A percentile compares a stretch with the other conserved stretches of the same genome.
phyloP scores from a whole-genome alignment of 2,888 invertebrate species.

The Formica aserva region DNA sequence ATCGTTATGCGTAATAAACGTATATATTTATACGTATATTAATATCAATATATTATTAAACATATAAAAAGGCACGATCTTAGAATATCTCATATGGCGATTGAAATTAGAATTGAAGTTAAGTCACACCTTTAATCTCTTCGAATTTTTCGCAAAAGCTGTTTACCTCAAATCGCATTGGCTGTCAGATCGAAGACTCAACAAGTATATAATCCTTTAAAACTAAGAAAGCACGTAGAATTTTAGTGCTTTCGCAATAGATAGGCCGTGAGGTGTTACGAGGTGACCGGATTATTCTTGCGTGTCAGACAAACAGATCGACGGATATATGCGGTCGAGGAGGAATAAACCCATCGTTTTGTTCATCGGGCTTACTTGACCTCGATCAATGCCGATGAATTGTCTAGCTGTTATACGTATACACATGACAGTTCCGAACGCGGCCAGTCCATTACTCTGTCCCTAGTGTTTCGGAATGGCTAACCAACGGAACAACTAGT shows the following conservation, averaged over 20 bases:
- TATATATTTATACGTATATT: neutral
- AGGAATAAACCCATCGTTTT: slow-evolving; percentile 43
- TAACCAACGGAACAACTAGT: slow-evolving; percentile 46
- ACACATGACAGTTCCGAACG: slow-evolving; percentile 28
- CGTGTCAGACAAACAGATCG: slow-evolving; percentile 30
- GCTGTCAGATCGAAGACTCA: neutral
- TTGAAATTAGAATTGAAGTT: neutral
- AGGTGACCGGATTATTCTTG: slow-evolving; percentile 56
- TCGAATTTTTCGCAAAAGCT: neutral
- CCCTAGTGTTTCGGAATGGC: slow-evolving; percentile 53
- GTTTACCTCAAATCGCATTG: neutral
- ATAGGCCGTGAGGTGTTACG: slow-evolving; percentile 30
- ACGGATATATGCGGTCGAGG: slow-evolving; percentile 24
- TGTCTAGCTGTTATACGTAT: slow-evolving; percentile 24
- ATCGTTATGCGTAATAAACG: neutral
- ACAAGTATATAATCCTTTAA: slow-evolving; percentile 19
- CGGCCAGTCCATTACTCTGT: slow-evolving; percentile 56
- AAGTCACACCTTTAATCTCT: slow-evolving; percentile 1
- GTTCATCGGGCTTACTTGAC: slow-evolving; percentile 38
- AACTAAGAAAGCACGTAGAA: neutral
- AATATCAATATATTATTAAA: neutral
- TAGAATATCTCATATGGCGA: neutral
- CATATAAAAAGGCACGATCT: neutral
- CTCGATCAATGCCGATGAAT: slow-evolving; percentile 62
- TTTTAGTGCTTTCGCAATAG: neutral